These are phyloP conservation scores for Philypnodon macrostomus DNA, from an alignment of 2,797 vertebrate genomes.

Conservation along the genomic window DNA sequence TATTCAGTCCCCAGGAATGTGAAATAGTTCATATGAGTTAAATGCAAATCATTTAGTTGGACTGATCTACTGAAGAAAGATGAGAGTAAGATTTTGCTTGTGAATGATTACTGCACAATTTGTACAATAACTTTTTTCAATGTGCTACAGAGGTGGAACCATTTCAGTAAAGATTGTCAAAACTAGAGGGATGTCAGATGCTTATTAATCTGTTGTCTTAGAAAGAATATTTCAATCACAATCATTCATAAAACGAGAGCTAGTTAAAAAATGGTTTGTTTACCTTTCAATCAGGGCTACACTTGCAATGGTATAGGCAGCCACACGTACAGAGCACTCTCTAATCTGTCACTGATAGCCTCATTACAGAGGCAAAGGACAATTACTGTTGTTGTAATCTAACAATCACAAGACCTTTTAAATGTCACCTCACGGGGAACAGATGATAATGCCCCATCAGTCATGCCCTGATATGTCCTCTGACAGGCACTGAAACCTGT, in stretches of 20 bases:
- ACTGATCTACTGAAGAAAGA: too few species aligned
- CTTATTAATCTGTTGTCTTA: too few species aligned
- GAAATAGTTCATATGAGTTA: too few species aligned
- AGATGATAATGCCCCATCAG: constrained; percentile 3
- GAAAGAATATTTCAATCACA: neutral
- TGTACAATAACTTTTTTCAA: too few species aligned
- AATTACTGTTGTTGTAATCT: constrained; percentile 15
- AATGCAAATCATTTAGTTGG: too few species aligned
- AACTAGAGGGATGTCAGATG: too few species aligned
- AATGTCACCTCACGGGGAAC: constrained; percentile 9
- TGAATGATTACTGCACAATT: too few species aligned
- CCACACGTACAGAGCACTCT: constrained; percentile 12
- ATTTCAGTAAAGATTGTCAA: too few species aligned
- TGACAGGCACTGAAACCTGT: constrained; percentile 12
- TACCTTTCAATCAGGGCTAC: constrained; percentile 29
- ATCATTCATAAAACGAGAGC: constrained; percentile 5
- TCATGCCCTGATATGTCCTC: neutral
- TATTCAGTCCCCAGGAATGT: too few species aligned
- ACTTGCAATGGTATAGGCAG: constrained; percentile 13
- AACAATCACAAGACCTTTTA: constrained; percentile 13
- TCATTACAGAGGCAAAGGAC: constrained; percentile 33
- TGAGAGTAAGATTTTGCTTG: too few species aligned
- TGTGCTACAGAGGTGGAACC: too few species aligned
- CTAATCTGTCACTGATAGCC: constrained; percentile 35
- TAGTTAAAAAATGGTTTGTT: constrained; percentile 40